Conservation (phyloP, 1,140 invertebrate species). For the Eufriesea mexicana region DNA sequence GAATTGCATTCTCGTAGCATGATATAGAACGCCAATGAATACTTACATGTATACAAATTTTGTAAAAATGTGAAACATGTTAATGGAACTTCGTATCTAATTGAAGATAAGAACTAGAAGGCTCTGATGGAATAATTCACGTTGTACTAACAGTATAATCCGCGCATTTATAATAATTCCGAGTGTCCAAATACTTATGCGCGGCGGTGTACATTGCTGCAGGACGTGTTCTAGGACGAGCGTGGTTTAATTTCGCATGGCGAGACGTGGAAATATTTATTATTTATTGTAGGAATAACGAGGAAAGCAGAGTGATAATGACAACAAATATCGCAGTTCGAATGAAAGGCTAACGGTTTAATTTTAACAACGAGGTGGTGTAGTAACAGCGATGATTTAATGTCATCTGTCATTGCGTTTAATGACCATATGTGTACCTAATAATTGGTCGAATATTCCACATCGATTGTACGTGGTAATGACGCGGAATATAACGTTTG, state of each 20-base stretch:
- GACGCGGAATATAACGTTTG: neutral
- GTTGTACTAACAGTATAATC: too few relatives aligned
- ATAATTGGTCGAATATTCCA: neutral
- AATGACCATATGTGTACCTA: neutral
- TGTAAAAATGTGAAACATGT: too few relatives aligned
- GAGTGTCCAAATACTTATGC: too few relatives aligned
- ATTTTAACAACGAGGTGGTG: neutral
- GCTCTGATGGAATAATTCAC: too few relatives aligned
- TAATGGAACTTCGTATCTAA: too few relatives aligned
- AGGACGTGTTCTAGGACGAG: too few relatives aligned
- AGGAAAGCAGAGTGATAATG: neutral
- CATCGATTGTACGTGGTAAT: neutral
- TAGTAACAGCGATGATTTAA: neutral
- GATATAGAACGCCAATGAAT: too few relatives aligned
- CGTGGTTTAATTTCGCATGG: neutral
- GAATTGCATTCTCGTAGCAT: too few relatives aligned
- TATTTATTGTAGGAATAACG: neutral
- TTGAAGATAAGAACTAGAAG: too few relatives aligned
- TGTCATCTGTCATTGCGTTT: neutral
- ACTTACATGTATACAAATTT: too few relatives aligned
- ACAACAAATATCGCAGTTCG: neutral
- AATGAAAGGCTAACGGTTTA: conserved; percentile 21
- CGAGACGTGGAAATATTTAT: neutral
- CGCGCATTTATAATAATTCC: too few relatives aligned
- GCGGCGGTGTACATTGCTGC: too few relatives aligned